Base-by-base conservation (phyloP, 2,797 vertebrate species). In the Channa striata region DNA sequence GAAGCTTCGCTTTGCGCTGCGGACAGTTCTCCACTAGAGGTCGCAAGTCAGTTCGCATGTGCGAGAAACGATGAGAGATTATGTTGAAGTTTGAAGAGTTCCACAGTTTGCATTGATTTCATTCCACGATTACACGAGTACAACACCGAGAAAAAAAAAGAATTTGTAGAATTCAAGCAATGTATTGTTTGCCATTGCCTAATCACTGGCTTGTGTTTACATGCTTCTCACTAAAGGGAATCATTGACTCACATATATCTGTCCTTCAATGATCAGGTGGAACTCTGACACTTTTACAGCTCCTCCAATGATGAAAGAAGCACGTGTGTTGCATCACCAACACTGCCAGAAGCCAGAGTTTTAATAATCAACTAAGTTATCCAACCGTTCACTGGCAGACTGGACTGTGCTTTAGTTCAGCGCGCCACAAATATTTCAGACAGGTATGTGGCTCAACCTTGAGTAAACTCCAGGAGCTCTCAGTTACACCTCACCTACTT, bases 1-100 rank as follows among this genome's bases (percentile, higher is more conserved):
- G 40, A 0, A 21, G 50, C 0, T 0, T 39, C 11, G 20, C 13
- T 52, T 11, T 14, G 53, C 19, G 59, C 11, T 68, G 40, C 23
- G 58, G 3, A 12, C 7, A 39, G 65, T 69, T 74, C 16, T 57
- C 82, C 88, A 87, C 72, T 49, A 89, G 88, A 78, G 74, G 77
- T 4, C 7, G 74, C 60, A 44, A 56, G 12, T 53, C 30, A 59
- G 48, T 40, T 13, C 36, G 2, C 2, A 25, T 39, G 23, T 51
- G 1, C 21, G n/a, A 60, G 8, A 42, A 19, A 43, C 25, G 6
- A 30, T 4, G 6, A 30, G 25, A 30, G 25, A 30, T 30, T 3
- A 30, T 30, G 25, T 54, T 34, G 23, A 34, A 77, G 44, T 58
- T 57, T 72, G 59, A n/a, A 50, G 20, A 44, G 71, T 66, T 76